A percentile compares a stretch with the other conserved stretches of the same genome.
phyloP scores from a whole-genome alignment of 2,113 vertebrate genomes.

The Thunnus thynnus region DNA sequence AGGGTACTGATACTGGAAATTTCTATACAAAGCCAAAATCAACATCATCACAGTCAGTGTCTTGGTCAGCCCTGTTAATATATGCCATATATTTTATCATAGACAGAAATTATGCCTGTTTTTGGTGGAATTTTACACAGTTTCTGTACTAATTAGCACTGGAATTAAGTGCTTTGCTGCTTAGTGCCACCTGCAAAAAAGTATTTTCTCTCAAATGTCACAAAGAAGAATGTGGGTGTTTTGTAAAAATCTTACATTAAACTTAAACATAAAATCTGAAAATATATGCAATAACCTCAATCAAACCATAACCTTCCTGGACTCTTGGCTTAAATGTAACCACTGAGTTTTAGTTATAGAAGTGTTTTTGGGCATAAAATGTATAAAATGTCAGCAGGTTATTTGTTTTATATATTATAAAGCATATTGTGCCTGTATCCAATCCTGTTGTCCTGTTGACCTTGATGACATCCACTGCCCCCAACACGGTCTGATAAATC shows the following conservation, averaged over 20 bases:
- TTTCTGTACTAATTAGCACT: too few relatives aligned
- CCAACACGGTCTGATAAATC: constrained; percentile 45
- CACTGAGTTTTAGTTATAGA: not conserved
- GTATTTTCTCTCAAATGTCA: too few relatives aligned
- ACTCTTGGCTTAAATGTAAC: not conserved
- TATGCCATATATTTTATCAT: not conserved
- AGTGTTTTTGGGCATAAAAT: constrained; percentile 15
- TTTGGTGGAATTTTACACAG: not conserved
- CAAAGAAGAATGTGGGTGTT: too few relatives aligned
- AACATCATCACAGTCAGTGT: not conserved
- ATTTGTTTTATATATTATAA: not conserved
- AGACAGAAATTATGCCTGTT: not conserved
- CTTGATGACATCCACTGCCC: constrained; percentile 6
- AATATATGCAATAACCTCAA: not conserved
- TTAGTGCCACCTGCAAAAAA: too few relatives aligned
- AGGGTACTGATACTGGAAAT: not conserved
- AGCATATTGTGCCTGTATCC: not conserved
- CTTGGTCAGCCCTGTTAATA: not conserved
- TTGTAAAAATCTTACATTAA: not conserved
- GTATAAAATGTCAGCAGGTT: not conserved
- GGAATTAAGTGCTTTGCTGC: too few relatives aligned
- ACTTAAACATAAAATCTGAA: not conserved
- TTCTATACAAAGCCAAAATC: not conserved
- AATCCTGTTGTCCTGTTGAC: constrained; percentile 7
- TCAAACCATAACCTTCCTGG: not conserved